Conservation (phyloP, 2,888 invertebrate species). For the Drosophila diplacantha region DNA sequence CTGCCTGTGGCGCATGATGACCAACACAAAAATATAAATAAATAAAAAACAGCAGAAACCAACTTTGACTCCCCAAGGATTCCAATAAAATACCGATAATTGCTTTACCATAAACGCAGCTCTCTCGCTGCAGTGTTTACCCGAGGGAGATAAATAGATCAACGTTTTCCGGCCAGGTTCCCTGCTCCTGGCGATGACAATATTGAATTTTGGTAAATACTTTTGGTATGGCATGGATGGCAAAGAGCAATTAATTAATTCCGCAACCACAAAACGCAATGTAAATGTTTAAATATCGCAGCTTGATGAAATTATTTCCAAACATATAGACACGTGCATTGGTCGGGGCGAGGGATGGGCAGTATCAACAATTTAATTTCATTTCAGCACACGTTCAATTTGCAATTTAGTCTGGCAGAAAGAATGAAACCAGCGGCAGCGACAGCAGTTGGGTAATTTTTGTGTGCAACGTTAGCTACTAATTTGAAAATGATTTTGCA, state of each 20-base stretch:
- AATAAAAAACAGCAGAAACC: constrained; percentile 4
- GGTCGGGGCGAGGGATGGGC: background rate
- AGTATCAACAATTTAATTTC: constrained; percentile 41
- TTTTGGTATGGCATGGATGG: constrained; percentile 25
- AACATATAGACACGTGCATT: background rate
- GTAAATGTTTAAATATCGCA: constrained; percentile 55
- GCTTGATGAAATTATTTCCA: constrained; percentile 34
- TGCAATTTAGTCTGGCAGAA: constrained; percentile 35
- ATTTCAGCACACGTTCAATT: constrained; percentile 32
- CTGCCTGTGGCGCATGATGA: constrained; percentile 4
- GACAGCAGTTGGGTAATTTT: constrained; percentile 26
- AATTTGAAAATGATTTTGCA: constrained; percentile 63
- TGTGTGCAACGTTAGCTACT: constrained; percentile 49
- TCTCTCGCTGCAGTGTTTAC: constrained; percentile 14
- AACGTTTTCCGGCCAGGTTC: constrained; percentile 1
- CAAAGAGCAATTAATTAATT: constrained; percentile 62
- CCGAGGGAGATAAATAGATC: constrained; percentile 30
- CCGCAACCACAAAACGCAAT: constrained; percentile 40
- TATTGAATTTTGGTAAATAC: constrained; percentile 42
- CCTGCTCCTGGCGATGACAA: constrained; percentile 20
- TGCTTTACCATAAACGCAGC: constrained; percentile 29
- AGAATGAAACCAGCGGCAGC: constrained; percentile 11
- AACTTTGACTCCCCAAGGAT: constrained; percentile 20
- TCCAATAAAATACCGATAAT: constrained; percentile 23
- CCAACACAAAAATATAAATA: background rate